Evolutionary conservation across 2,888 invertebrate species (phyloP).

Genomic region (Odontocolon sp.): DNA sequence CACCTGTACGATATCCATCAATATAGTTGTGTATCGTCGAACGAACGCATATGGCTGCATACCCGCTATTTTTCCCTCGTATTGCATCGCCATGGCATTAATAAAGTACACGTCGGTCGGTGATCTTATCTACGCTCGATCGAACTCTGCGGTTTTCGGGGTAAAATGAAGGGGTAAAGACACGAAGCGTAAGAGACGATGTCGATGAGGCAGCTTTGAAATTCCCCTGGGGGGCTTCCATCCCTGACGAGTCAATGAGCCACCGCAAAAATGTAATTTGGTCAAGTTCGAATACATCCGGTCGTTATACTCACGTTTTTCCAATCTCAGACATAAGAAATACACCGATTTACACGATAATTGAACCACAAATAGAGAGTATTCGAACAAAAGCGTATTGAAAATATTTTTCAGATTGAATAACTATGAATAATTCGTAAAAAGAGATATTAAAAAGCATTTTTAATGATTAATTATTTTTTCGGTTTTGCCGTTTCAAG

Average conservation of each 20-base stretch:
- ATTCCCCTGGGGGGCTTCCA: slow-evolving; percentile 27
- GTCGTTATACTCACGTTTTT: slow-evolving; percentile 25
- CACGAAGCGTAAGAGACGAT: background rate
- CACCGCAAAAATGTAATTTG: slow-evolving; percentile 52
- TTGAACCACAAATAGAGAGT: no score
- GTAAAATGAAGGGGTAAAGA: background rate
- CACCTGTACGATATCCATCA: slow-evolving; percentile 41
- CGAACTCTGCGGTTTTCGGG: slow-evolving; percentile 60
- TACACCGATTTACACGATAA: slow-evolving; percentile 60
- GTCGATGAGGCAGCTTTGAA: slow-evolving; percentile 38
- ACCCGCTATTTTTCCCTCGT: slow-evolving; percentile 36
- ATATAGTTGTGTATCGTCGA: background rate
- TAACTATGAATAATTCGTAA: no score
- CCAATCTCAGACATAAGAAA: background rate
- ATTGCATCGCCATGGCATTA: slow-evolving; percentile 43
- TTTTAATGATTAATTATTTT: no score
- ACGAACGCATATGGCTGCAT: slow-evolving; percentile 26
- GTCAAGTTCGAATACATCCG: slow-evolving; percentile 67
- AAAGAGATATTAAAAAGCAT: no score
- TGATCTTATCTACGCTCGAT: slow-evolving; percentile 66
- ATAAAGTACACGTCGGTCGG: slow-evolving; percentile 39
- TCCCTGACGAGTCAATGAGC: slow-evolving; percentile 20
- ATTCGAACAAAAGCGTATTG: no score
- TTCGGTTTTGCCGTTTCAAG: no score
- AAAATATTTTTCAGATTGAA: no score